These are phyloP conservation scores for Xylophagus ater DNA, from an alignment of 2,888 invertebrate species.

Conservation along the genomic window DNA sequence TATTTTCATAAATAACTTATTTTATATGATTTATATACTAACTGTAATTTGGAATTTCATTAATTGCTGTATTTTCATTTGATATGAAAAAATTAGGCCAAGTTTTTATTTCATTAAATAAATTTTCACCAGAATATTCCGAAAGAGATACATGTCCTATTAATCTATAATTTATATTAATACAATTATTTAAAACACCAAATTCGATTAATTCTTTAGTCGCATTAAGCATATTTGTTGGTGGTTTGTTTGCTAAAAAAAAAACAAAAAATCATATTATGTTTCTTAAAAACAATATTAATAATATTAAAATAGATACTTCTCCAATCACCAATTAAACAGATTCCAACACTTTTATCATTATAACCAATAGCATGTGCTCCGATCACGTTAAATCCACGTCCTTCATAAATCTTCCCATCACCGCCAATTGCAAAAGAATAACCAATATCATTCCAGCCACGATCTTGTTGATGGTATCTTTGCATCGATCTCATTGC, in stretches of 20 bases:
- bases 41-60: constrained; percentile 5
- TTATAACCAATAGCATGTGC: constrained; percentile 61
- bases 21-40: no score
- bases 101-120: constrained; percentile 47
- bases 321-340: constrained; percentile 47
- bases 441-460: constrained; percentile 58
- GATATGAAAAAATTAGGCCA: constrained; percentile 46
- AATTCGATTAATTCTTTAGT: constrained; percentile 48
- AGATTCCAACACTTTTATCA: constrained; percentile 54
- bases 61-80: constrained; percentile 4
- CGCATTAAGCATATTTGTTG: constrained; percentile 47
- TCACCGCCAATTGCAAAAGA: constrained; percentile 67
- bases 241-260: constrained; percentile 45
- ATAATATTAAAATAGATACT: constrained; percentile 20
- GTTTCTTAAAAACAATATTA: no score
- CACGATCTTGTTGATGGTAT: constrained; percentile 46
- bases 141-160: constrained; percentile 62
- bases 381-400: constrained; percentile 57
- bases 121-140: constrained; percentile 53
- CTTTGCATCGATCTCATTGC: constrained; percentile 54
- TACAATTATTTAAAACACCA: constrained; percentile 48
- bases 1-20: no score
- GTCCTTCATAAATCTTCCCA: constrained; percentile 56
- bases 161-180: constrained; percentile 47
- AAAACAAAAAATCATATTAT: background rate